phyloP scores from a whole-genome alignment of 2,113 vertebrate species.

The Lagopus leucura region DNA sequence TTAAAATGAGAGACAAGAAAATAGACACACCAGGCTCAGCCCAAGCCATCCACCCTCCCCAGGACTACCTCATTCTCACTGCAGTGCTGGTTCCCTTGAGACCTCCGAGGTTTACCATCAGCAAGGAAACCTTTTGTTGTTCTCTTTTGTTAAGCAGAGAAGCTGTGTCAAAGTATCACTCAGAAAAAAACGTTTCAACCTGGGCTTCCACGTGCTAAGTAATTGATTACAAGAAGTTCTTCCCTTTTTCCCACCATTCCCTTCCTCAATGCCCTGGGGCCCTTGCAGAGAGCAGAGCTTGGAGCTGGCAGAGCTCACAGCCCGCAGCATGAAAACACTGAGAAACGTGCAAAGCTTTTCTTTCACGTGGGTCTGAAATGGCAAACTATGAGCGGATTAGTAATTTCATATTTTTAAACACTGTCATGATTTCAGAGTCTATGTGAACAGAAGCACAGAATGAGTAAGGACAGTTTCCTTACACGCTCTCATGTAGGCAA shows the following conservation, averaged over 20 bases:
- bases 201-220: not conserved
- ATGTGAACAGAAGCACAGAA: not conserved
- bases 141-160: not conserved
- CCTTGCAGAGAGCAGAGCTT: not conserved
- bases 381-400: not conserved
- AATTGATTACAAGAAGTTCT: not conserved
- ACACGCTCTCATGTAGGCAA: not conserved
- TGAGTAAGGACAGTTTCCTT: not conserved
- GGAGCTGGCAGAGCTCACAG: not conserved
- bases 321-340: not conserved
- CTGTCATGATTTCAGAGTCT: not conserved
- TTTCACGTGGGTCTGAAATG: not conserved
- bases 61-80: not conserved
- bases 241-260: not conserved
- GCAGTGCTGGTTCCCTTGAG: rapidly evolving
- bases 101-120: not conserved
- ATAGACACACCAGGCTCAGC: not conserved
- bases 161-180: not conserved
- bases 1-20: not conserved
- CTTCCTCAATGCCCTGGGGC: not conserved
- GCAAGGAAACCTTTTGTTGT: not conserved
- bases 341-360: not conserved
- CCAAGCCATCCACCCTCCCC: not conserved
- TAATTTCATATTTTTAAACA: not conserved
- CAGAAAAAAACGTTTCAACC: not conserved